Conservation (phyloP, 2,797 vertebrate genomes). For the Anas acuta region DNA sequence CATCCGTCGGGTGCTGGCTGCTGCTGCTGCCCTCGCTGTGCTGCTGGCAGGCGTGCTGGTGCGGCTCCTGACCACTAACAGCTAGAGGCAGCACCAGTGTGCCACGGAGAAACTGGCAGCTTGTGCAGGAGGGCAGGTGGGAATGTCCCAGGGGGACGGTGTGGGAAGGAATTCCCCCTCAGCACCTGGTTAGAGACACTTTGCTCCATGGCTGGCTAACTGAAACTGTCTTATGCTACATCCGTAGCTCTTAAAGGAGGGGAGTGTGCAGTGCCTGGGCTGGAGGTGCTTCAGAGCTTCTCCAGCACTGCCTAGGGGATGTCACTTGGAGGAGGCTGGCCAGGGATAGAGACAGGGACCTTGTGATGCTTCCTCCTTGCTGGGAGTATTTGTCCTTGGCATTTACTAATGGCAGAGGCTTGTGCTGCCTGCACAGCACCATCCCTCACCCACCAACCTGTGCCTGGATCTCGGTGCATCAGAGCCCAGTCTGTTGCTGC, state of each 20-base stretch:
- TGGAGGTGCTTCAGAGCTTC: neutral
- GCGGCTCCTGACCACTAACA: slow-evolving; percentile 64
- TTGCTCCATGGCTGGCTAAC: neutral
- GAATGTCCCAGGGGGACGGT: neutral
- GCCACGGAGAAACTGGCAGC: neutral
- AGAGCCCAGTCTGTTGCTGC: rapidly evolving
- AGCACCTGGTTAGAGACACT: neutral
- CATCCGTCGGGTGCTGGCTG: slow-evolving; percentile 66
- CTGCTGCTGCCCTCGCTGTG: slow-evolving; percentile 75
- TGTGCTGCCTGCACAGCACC: neutral
- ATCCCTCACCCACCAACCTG: neutral
- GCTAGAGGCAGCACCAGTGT: neutral
- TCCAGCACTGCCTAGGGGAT: neutral
- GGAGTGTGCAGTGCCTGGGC: neutral
- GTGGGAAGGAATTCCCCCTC: neutral
- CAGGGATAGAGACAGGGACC: rapidly evolving
- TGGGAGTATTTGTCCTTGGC: neutral
- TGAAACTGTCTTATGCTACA: neutral
- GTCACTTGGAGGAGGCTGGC: rapidly evolving
- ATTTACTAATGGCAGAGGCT: neutral
- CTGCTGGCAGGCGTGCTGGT: slow-evolving; percentile 79
- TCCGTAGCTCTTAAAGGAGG: neutral
- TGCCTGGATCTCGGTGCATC: rapidly evolving
- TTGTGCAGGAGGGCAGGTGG: neutral
- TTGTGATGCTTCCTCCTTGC: neutral